Conservation (phyloP, 2,113 vertebrate genomes). For the Murina feae region DNA sequence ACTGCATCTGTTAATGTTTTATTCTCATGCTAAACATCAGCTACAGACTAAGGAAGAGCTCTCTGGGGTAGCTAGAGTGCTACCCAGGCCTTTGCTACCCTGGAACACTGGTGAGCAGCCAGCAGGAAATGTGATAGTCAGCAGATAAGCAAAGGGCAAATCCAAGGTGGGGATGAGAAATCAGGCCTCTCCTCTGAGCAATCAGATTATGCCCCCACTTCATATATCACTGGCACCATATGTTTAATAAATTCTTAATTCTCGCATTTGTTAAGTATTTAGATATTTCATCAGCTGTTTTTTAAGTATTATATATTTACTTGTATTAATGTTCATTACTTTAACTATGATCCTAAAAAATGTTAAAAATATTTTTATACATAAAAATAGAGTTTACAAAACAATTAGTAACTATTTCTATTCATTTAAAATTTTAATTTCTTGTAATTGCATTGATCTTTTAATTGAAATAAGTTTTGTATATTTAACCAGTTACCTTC, state of each 20-base stretch:
- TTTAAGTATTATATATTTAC: background rate
- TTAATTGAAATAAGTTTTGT: background rate
- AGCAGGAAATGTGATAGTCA: background rate
- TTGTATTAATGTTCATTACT: background rate
- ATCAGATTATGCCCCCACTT: no score
- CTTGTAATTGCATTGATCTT: background rate
- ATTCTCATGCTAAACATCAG: constrained; percentile 37
- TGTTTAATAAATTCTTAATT: background rate
- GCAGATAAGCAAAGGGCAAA: background rate
- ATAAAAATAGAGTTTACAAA: background rate
- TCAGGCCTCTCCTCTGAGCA: background rate
- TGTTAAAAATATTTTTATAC: background rate
- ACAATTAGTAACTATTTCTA: background rate
- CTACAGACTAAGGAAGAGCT: background rate
- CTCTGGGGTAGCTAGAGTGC: constrained; percentile 56
- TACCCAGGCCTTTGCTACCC: constrained; percentile 32
- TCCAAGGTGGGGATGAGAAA: background rate
- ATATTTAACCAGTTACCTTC: background rate
- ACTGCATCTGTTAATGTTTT: constrained; percentile 55
- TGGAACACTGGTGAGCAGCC: background rate
- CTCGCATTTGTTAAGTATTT: background rate
- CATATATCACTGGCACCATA: background rate
- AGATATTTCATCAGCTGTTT: background rate
- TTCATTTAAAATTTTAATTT: background rate
- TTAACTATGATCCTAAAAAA: background rate